Conservation (phyloP, 2,888 invertebrate species). For the Cerceris rybyensis region DNA sequence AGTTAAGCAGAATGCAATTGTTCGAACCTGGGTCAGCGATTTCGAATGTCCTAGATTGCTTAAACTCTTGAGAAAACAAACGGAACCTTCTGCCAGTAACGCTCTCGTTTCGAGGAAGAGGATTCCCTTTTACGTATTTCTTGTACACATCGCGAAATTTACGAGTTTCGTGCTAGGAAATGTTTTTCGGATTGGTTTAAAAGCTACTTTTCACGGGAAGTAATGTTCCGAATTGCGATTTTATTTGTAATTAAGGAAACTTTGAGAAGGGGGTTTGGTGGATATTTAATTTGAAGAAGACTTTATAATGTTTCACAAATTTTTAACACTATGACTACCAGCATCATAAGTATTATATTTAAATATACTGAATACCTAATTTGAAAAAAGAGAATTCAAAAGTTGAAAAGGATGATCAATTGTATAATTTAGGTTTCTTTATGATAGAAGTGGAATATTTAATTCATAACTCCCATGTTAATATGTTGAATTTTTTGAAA, state of each 20-base stretch:
- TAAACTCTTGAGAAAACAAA: constrained; percentile 63
- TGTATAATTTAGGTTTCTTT: too few species aligned
- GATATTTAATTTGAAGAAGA: too few species aligned
- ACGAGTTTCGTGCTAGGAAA: constrained; percentile 7
- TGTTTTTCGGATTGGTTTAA: background rate
- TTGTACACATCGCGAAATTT: constrained; percentile 15
- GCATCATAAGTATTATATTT: too few species aligned
- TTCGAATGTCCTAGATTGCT: constrained; percentile 58
- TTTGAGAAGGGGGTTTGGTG: too few species aligned
- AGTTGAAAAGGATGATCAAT: too few species aligned
- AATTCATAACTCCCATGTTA: too few species aligned
- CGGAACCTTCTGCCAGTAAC: constrained; percentile 18
- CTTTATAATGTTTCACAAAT: background rate
- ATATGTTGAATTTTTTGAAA: too few species aligned
- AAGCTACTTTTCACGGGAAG: background rate
- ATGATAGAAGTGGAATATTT: too few species aligned
- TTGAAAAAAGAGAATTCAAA: too few species aligned
- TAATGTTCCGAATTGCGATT: background rate
- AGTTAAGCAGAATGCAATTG: constrained; percentile 52
- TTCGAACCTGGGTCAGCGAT: constrained; percentile 64
- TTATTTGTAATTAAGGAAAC: too few species aligned
- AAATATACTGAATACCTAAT: too few species aligned
- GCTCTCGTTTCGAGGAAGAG: constrained; percentile 6
- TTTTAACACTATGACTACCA: background rate
- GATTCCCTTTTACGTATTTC: constrained; percentile 10